Base-by-base conservation (phyloP, 1,140 invertebrate genomes). In the Gonatopus flavifemur region DNA sequence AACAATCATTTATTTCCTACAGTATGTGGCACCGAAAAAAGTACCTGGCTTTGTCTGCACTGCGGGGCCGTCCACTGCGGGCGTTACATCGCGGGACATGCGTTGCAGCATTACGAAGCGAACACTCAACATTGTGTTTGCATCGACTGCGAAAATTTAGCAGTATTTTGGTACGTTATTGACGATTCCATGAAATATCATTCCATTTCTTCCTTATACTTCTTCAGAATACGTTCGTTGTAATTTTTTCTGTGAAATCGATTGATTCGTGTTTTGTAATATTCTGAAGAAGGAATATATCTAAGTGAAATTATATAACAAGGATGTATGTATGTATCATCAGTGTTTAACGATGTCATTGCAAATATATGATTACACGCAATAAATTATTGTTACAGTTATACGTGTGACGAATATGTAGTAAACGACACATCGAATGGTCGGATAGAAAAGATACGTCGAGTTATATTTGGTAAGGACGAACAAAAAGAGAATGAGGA, bases 381-480 rank as follows among this genome's bases (percentile, higher is more conserved):
- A 38, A 35, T 6, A 12, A 21, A 36, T 39, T 54, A 55, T 38
- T 63, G 50, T 82, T 83, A 48, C 79, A 89, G 88, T 75, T 91
- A 91, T 67, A 80, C 81, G 57, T 91, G 89, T 81, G 87, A 91
- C 78, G 88, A 90, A 54, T 91, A 87, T 82, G 84, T 89, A 20
- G 82, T 86, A 52, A 90, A 91, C 74, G 88, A 90, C 64, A 84
- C 83, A n/a, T 73, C 80, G 51, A 70, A 77, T 49, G 79, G 83
- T 24, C 79, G 81, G 61, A 78, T 89, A 62, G 81, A 85, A 63
- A 80, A 80, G 69, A 77, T 85, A 60, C 80, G 84, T 43, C 78
- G 86, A 13, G 66, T 52, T 19, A 65, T 64, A 9, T 74, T 74
- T 41, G 66, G 57, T 2, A 76, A 76, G 15, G 57, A 66, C 16